Evolutionary conservation across 2,113 vertebrate genomes (phyloP), one percentile per base, ranked within the genome.

Genomic region (Cololabis saira): DNA sequence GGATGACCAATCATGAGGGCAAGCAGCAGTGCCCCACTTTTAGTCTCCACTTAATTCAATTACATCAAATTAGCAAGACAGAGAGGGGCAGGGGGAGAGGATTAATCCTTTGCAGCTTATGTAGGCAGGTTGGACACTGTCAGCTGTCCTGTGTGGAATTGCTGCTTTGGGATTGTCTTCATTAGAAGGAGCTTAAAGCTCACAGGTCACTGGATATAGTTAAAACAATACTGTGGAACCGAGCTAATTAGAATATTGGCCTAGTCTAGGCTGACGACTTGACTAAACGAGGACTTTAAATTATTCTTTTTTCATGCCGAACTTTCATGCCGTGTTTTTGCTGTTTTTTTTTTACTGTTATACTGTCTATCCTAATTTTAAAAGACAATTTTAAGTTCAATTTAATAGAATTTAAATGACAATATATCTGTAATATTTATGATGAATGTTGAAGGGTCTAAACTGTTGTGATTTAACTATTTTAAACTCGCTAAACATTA

Each of bases 1-100:
- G 79, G 76, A 79, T 83, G 83, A 77, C 84, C 82, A 87, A 83
- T 89, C 71, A 76, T 56, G 33, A 74, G 81, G 68, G 53, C 60
- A 81, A 63, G 81, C 71, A 58, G 74, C 71, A 80, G 62, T 83
- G 80, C 54, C 78, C 78, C 71, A 80, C 83, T 87, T 89, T 82
- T 77, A 79, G 83, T 82, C 77, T 74, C 73, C 33, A 78, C 84
- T 89, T 90, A 87, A 89, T 90, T 88, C 83, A 90, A 92, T 91
- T 90, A 89, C 71, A 78, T 87, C 76, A 84, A 87, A 87, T 92
- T 90, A 89, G 76, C 69, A 84, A 71, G 66, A 76, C 76, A 69
- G 52, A 21, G 55, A 73, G 65, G 33, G 16, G 45, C 21, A 56
- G 44, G 21, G 65, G 13, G 74, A 45, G 68, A 55, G 72, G 80